Evolutionary conservation across 2,888 invertebrate species (phyloP), one percentile per base, ranked within the genome.

Genomic region (Campaea margaritaria): DNA sequence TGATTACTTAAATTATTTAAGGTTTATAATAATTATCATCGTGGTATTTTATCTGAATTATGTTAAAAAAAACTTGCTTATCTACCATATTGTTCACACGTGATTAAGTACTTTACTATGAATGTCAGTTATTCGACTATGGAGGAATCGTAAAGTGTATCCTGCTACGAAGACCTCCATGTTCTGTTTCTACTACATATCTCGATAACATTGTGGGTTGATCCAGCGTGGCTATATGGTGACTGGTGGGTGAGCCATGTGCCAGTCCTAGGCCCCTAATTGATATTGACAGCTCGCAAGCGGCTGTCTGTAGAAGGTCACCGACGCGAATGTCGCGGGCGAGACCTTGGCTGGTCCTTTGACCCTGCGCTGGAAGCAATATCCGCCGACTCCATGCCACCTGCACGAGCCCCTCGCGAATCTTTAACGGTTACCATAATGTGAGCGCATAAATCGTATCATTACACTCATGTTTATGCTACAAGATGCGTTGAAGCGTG

Each of bases 301-400:
- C 80, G 82, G 82, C 78, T 79, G 10, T 5, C 21, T 21, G 71
- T 70, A 71, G 72, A 82, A 85, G 84, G 85, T 83, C 83, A 83
- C 79, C 76, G 85, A 81, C 81, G 82, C 81, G 82, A 85, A 85
- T 82, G 85, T 85, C 81, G 83, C 77, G 78, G 72, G 73, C 74
- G 65, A 73, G 83, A 83, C 91, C 90, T 91, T 89, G 90, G 77
- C 71, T 66, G 75, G 91, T 89, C 87, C 86, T 86, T 87, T 90
- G 90, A 91, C 86, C 90, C 82, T 79, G 73, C 70, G 72, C 73
- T 79, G 78, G 82, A 76, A 79, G 76, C 81, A 75, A 79, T 79
- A 79, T 76, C 79, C 79, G 83, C 71, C 70, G 77, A 67, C 74
- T 71, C 73, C 73, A 68, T 75, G 74, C 82, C 88, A 89, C 89